These are phyloP conservation scores for Lepus americanus DNA, from an alignment of 2,113 vertebrate species.

Conservation along the genomic window DNA sequence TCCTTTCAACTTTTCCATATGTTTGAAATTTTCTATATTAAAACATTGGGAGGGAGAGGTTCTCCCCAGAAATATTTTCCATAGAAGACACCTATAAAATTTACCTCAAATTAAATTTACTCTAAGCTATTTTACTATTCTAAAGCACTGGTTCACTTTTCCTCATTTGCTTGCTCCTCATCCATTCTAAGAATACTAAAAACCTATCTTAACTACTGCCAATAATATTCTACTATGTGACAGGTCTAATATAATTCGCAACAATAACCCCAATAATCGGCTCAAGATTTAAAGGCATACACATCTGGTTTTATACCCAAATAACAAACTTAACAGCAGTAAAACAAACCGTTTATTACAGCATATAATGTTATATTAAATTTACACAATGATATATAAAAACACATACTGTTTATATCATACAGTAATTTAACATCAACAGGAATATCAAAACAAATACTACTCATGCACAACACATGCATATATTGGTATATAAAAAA, in stretches of 20 bases:
- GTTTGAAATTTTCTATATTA: slow-evolving; percentile 7
- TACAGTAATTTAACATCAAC: slow-evolving; percentile 90
- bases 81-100: slow-evolving; percentile 9
- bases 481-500: slow-evolving; percentile 85
- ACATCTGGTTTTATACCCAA: slow-evolving; percentile 80
- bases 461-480: slow-evolving; percentile 90
- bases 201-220: slow-evolving; percentile 53
- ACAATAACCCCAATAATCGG: slow-evolving; percentile 57
- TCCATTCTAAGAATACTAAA: slow-evolving; percentile 26
- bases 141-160: slow-evolving; percentile 34
- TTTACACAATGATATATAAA: slow-evolving; percentile 92
- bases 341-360: slow-evolving; percentile 92
- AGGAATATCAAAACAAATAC: slow-evolving; percentile 88
- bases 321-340: slow-evolving; percentile 88
- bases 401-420: slow-evolving; percentile 89
- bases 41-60: background rate
- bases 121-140: background rate
- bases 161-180: background rate
- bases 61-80: slow-evolving; percentile 57
- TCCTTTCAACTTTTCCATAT: slow-evolving; percentile 30
- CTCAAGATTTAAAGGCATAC: slow-evolving; percentile 69
- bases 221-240: slow-evolving; percentile 43
- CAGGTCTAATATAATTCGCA: slow-evolving; percentile 58
- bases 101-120: slow-evolving; percentile 31
- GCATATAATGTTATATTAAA: slow-evolving; percentile 92